Base-by-base conservation (phyloP, 2,888 invertebrate genomes). In the Nomada hirtipes region DNA sequence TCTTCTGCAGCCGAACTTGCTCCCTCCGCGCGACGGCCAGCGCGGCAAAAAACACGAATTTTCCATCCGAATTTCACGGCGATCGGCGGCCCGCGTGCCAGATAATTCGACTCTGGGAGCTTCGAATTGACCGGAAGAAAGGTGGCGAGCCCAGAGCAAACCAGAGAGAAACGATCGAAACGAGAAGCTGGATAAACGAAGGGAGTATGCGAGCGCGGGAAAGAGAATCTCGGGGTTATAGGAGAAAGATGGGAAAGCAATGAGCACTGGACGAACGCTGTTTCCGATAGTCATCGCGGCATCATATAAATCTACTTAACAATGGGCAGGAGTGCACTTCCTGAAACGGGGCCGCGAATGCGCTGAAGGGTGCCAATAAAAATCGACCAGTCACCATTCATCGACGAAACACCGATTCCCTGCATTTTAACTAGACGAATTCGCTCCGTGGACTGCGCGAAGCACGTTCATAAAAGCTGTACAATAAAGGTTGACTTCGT, bases 221-320 rank as follows among this genome's bases (percentile, higher is more conserved):
- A 15, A 15, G 47, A 13, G 47, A 47, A 13, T 47, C 47, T 4
- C 47, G 47, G 47, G 13, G 13, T 47, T 36, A 47, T 13, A 29
- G 52, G 53, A 63, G 50, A 53, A 71, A 76, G 76, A 79, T 63
- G 72, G 69, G 57, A 71, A 55, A 67, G 64, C 76, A 73, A 84
- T 73, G 79, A 77, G 78, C 63, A 68, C 64, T 71, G 65, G 64
- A 76, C 68, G 70, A 68, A 88, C 76, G 84, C 77, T 84, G 79
- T 88, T 90, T 85, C 85, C 84, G 89, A 89, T 85, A 87, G 86
- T 89, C 89, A 90, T 90, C 88, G 86, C 74, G 79, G 86, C 85
- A 85, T 89, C 88, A 76, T 88, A 90, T 88, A 89, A 90, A 89
- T 89, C 87, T 89, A 84, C 85, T 89, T 87, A 89, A 90, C 90